Evolutionary conservation across 2,113 vertebrate species (phyloP).

Genomic region (Eptatretus burgeri): DNA sequence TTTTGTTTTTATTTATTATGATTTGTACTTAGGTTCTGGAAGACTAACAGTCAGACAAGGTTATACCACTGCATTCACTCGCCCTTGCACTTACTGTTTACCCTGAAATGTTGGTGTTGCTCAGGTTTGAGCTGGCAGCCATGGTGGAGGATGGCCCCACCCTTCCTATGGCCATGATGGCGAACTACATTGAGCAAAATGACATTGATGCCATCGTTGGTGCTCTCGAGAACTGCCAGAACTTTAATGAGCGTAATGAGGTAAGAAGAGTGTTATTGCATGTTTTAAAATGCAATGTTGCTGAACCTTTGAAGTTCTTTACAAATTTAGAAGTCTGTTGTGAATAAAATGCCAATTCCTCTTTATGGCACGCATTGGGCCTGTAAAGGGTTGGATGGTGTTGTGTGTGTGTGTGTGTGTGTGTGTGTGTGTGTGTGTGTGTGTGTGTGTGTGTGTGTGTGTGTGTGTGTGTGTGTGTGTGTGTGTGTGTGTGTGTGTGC

Average conservation of each 20-base stretch:
- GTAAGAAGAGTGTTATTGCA: conserved; percentile 16
- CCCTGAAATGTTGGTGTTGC: not conserved
- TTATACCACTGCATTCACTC: not conserved
- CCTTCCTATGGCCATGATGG: conserved; percentile 24
- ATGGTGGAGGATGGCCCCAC: not conserved
- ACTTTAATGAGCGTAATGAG: conserved; percentile 79
- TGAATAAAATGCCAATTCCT: too few relatives aligned
- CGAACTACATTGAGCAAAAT: conserved; percentile 60
- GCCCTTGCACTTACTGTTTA: not conserved
- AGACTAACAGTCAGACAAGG: not conserved
- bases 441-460: too few relatives aligned
- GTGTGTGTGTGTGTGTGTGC: too few relatives aligned
- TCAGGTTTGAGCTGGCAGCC: conserved; percentile 1
- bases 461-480: too few relatives aligned
- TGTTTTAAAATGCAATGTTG: too few relatives aligned
- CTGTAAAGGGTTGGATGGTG: too few relatives aligned
- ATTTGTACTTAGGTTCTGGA: not conserved
- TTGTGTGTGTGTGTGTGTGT: too few relatives aligned
- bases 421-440: too few relatives aligned
- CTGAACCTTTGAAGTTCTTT: too few relatives aligned
- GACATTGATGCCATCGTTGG: conserved; percentile 57
- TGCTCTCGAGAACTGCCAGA: conserved; percentile 62
- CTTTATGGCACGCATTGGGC: too few relatives aligned
- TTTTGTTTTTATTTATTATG: not conserved
- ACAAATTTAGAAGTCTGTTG: too few relatives aligned